Evolutionary conservation across 2,888 invertebrate species (phyloP), one percentile per base, ranked within the genome.

Genomic region (Sminthurinus aureus): DNA sequence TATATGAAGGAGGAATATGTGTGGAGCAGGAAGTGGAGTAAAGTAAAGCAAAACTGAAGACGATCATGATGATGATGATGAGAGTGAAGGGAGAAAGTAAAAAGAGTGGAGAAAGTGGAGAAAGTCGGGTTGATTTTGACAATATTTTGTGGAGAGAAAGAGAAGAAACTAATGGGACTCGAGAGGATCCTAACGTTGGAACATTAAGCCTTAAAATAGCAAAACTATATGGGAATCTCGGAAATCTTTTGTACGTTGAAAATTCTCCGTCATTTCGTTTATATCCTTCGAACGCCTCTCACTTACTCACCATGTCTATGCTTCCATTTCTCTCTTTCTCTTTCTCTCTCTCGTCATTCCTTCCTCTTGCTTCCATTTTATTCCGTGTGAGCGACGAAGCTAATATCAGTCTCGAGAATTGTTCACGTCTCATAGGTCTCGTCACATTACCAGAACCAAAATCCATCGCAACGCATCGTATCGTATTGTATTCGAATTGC

Each of bases 151-250:
- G n/a, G 24, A 22, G 20, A 51, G 75, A 75, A 51, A 4, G 52
- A 24, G 66, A 13, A 66, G 26, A 66, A 38, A 69, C 51, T 79
- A 79, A 79, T 79, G 69, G 79, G 13, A 38, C 9, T 50, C 69
- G 18, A 69, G 79, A 50, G 79, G 69, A 51, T 69, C 12, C 79
- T 67, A 79, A 79, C 69, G 69, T 69, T 15, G 20, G 69, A 66
- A 67, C 79, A 79, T 79, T 79, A 79, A 50, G 51, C 69, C 69
- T 69, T 50, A 67, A 79, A 79, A 38, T 26, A 79, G 38, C 20
- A 50, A 75, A 75, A 52, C 75, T 20, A 51, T n/a, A n/a, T 50
- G 64, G 66, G 26, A 64, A 78, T 58, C 24, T 26, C 24, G 15
- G 58, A 22, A 67, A 79, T 79, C 38, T 67, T 26, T 24, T 76